phyloP scores from a whole-genome alignment of 92 coral and sea anemone genomes.

The Parazoanthus atlanticus region DNA sequence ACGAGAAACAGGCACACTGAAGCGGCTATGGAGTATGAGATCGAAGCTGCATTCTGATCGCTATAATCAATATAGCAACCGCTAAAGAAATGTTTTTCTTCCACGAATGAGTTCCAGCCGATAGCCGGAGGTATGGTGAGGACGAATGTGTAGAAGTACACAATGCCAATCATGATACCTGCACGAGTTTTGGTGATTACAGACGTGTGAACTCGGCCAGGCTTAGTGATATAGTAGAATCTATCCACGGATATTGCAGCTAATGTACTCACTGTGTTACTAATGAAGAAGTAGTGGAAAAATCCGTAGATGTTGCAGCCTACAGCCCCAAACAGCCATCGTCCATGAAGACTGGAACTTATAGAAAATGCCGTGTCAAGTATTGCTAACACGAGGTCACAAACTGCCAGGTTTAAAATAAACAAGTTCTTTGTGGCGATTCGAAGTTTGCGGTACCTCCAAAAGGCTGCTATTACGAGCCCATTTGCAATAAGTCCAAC shows the following conservation, averaged over 20 bases:
- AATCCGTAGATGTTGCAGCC: slow-evolving; percentile 88
- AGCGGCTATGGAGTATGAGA: slow-evolving; percentile 79
- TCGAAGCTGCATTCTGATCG: slow-evolving; percentile 76
- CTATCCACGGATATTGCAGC: slow-evolving; percentile 89
- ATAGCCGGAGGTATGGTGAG: slow-evolving; percentile 88
- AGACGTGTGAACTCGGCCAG: slow-evolving; percentile 71
- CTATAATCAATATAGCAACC: slow-evolving; percentile 92
- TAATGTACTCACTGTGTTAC: slow-evolving; percentile 80
- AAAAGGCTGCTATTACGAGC: slow-evolving; percentile 76
- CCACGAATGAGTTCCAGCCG: slow-evolving; percentile 86
- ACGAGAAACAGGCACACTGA: slow-evolving; percentile 71
- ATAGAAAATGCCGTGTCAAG: slow-evolving; percentile 75
- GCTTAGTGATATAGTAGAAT: slow-evolving; percentile 84
- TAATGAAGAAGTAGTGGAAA: slow-evolving; percentile 77
- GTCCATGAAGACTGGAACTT: slow-evolving; percentile 61
- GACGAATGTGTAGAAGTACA: slow-evolving; percentile 70
- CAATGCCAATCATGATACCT: slow-evolving; percentile 49
- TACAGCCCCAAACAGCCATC: slow-evolving; percentile 77
- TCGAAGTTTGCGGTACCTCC: slow-evolving; percentile 81
- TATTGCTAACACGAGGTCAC: slow-evolving; percentile 81
- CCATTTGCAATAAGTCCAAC: slow-evolving; percentile 81
- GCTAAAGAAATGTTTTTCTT: slow-evolving; percentile 70
- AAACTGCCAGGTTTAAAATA: slow-evolving; percentile 85
- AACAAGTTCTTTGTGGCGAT: slow-evolving; percentile 86
- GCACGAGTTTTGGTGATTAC: slow-evolving; percentile 71